Percentiles rank a stretch among this genome's conserved stretches.
phyloP scores from a whole-genome alignment of 2,888 invertebrate genomes.

The Hirtodrosophila duncani region DNA sequence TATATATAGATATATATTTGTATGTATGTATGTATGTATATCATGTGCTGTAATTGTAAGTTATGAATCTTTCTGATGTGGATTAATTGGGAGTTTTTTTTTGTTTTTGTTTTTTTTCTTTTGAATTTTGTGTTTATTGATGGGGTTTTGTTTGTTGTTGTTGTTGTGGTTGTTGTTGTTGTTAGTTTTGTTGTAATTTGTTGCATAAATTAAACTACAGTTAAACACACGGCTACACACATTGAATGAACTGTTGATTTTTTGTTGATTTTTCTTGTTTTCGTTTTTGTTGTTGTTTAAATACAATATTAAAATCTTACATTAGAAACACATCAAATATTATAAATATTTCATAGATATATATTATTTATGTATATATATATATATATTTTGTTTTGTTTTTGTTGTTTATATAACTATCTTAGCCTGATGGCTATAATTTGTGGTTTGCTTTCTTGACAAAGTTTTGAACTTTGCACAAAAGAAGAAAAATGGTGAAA shows the following conservation, averaged over 20 bases:
- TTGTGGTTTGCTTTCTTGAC: constrained; percentile 20
- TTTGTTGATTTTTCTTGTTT: constrained; percentile 26
- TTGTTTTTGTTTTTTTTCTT: constrained; percentile 17
- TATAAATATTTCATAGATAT: constrained; percentile 54
- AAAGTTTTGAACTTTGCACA: constrained; percentile 59
- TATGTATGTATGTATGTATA: constrained; percentile 20
- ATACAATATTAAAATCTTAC: constrained; percentile 69
- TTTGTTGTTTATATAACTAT: constrained; percentile 20
- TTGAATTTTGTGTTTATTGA: constrained; percentile 24
- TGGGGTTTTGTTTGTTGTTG: constrained; percentile 26
- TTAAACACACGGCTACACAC: constrained; percentile 71
- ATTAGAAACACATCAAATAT: constrained; percentile 68
- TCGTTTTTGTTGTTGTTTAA: constrained; percentile 23
- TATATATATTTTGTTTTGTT: constrained; percentile 32
- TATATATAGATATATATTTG: constrained; percentile 32
- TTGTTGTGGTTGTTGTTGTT: constrained; percentile 28
- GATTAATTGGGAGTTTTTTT: constrained; percentile 9
- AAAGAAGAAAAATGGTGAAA: constrained; percentile 18
- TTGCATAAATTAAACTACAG: constrained; percentile 56
- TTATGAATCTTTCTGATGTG: too few species aligned
- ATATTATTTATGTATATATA: constrained; percentile 29
- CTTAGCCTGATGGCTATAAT: constrained; percentile 24
- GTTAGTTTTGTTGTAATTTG: constrained; percentile 25
- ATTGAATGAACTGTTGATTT: constrained; percentile 54
- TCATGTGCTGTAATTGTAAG: too few species aligned